Evolutionary conservation across 2,113 vertebrate species (phyloP).

Genomic region (Thymallus thymallus): DNA sequence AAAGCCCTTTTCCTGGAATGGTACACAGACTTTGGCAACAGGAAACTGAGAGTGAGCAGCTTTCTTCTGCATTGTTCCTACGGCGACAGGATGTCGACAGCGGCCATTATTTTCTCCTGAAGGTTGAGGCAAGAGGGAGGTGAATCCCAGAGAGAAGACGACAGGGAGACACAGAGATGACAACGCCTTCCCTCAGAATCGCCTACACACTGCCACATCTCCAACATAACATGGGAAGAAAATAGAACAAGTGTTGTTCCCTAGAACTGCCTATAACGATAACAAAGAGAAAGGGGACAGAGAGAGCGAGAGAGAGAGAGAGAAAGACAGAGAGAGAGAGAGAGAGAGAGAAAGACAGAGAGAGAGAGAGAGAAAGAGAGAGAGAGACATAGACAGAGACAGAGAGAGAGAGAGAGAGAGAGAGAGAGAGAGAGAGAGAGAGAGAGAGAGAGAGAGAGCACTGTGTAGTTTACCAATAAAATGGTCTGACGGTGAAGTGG

Average conservation of each 20-base stretch:
- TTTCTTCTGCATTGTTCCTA: conserved; percentile 43
- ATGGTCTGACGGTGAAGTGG: no score
- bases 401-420: neutral
- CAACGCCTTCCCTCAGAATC: no score
- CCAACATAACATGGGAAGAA: no score
- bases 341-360: neutral
- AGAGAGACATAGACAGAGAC: rapidly evolving
- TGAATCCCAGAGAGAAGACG: neutral
- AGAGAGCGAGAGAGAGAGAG: neutral
- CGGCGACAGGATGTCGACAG: conserved; percentile 39
- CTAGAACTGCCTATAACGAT: no score
- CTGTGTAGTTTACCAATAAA: no score
- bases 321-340: neutral
- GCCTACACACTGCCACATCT: no score
- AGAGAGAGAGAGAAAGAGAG: neutral
- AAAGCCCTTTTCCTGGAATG: conserved; percentile 27
- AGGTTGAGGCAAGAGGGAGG: conserved; percentile 2
- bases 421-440: neutral
- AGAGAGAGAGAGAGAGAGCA: neutral
- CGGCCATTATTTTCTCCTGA: conserved; percentile 15
- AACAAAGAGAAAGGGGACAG: neutral
- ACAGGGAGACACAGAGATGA: neutral
- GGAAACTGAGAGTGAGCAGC: conserved; percentile 37
- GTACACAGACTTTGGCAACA: conserved; percentile 27
- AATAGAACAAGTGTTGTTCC: no score